Conservation (phyloP, 64 coral and sea anemone genomes). For the Hydrozoanthus tunicans region DNA sequence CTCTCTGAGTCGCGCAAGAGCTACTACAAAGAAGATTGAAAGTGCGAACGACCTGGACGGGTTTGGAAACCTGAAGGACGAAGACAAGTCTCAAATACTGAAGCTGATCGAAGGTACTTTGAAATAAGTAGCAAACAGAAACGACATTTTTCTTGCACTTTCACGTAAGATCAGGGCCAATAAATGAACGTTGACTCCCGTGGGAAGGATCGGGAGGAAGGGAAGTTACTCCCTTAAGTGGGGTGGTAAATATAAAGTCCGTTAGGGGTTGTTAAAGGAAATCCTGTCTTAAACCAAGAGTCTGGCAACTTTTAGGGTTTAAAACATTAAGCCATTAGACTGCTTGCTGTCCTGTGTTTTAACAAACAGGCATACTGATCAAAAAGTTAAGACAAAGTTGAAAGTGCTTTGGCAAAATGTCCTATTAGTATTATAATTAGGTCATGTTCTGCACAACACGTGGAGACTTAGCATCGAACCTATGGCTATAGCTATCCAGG, state of each 20-base stretch:
- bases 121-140: neutral
- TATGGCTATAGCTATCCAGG: neutral
- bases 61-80: constrained; percentile 73
- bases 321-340: too few relatives aligned
- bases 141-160: neutral
- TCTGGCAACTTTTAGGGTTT: too few relatives aligned
- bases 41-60: constrained; percentile 80
- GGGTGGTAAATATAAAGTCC: neutral
- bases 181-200: too few relatives aligned
- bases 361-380: too few relatives aligned
- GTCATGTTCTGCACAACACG: too few relatives aligned
- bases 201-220: neutral
- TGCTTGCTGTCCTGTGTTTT: too few relatives aligned
- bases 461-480: too few relatives aligned
- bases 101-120: constrained; percentile 79
- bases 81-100: constrained; percentile 78
- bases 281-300: too few relatives aligned
- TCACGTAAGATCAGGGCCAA: too few relatives aligned
- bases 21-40: constrained; percentile 88
- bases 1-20: constrained; percentile 74
- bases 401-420: neutral
- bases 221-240: neutral
- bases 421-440: neutral
- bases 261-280: too few relatives aligned
- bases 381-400: too few relatives aligned